A percentile compares a stretch with the other conserved stretches of the same genome.
phyloP scores from a whole-genome alignment of 2,888 invertebrate species.

The Panorpa germanica region DNA sequence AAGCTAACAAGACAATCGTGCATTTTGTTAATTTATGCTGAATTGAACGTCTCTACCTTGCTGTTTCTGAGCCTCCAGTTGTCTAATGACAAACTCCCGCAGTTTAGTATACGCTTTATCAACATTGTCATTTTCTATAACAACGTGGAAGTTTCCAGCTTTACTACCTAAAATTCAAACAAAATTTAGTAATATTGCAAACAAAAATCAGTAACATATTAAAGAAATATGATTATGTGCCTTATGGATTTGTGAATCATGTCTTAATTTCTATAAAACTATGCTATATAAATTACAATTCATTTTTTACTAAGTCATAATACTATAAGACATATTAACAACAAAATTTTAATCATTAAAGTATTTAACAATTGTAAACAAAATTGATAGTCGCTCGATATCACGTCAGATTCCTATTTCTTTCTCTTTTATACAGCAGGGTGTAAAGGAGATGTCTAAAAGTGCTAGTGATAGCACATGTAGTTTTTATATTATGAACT shows the following conservation, averaged over 20 bases:
- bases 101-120: conserved; percentile 62
- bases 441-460: too few relatives aligned
- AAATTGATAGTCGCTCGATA: too few relatives aligned
- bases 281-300: background rate
- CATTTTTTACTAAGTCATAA: background rate
- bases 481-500: too few relatives aligned
- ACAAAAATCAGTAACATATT: conserved; percentile 9
- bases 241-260: background rate
- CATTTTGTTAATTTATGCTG: too few relatives aligned
- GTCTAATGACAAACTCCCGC: conserved; percentile 43
- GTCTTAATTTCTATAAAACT: background rate
- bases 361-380: too few relatives aligned
- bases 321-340: too few relatives aligned
- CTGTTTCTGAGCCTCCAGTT: conserved; percentile 32
- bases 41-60: too few relatives aligned
- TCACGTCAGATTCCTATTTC: too few relatives aligned
- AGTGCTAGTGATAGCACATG: too few relatives aligned
- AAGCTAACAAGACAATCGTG: too few relatives aligned
- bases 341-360: too few relatives aligned
- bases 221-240: conserved; percentile 3
- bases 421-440: too few relatives aligned
- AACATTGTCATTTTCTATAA: conserved; percentile 66
- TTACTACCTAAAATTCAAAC: conserved; percentile 24
- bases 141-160: conserved; percentile 65
- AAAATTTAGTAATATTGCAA: conserved; percentile 5